Base-by-base conservation (phyloP, 2,888 invertebrate genomes). In the Resseliella maxima region DNA sequence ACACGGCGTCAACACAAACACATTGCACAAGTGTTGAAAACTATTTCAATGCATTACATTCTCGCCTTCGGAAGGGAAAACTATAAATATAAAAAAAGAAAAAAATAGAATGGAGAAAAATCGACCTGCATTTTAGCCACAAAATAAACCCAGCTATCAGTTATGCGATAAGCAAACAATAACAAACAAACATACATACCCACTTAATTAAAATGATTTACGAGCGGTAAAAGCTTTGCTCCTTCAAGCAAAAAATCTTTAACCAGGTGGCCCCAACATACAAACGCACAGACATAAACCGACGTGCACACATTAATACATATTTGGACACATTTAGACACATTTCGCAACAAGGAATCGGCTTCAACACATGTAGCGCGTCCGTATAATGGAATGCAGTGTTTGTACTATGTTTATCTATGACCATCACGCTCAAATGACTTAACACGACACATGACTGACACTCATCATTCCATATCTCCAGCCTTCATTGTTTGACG, bases 401-500 rank as follows among this genome's bases (percentile, higher is more conserved):
- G 1, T 2, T 59, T 59, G 1, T 59, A 59, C 15, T 50, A 15
- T 50, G 18, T 59, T 59, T 59, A 59, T 59, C 59, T 59, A 59
- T 59, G 59, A 10, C n/a, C 15, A 59, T 59, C 15, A 59, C 24
- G 59, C 59, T 59, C 24, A 59, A 59, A 59, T 59, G 24, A 59
- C 59, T 59, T 59, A 59, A 59, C 59, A 59, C 24, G 24, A 59
- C 59, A 59, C 59, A 59, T 59, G 59, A 59, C 59, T 59, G 59
- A 59, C 59, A 59, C 59, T 59, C 59, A 24, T 59, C 59, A 59
- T 59, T 59, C 59, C 59, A 59, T 50, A 15, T 50, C n/a, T n/a
- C n/a, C n/a, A 50, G 46, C 46, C 41, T 15, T 50, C 18, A n/a
- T 8, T 59, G n/a, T 59, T n/a, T 59, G 24, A 24, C 46, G 8